Evolutionary conservation across 2,888 invertebrate species (phyloP).

Genomic region (Caradrina clavipalpis): DNA sequence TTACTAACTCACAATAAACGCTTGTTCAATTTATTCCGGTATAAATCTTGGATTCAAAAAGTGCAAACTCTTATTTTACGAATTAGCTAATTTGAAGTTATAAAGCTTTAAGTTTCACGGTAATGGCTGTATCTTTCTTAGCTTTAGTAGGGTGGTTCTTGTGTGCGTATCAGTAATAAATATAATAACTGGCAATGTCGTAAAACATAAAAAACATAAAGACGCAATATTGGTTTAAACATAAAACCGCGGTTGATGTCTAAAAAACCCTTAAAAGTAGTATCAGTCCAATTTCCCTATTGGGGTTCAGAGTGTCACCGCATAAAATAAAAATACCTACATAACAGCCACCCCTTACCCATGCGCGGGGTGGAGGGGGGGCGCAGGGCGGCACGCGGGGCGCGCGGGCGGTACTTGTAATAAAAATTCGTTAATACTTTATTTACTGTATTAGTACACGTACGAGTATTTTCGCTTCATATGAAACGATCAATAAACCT

Average conservation of each 20-base stretch:
- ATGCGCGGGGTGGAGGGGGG: conserved; percentile 23
- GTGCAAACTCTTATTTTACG: conserved; percentile 18
- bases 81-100: conserved; percentile 17
- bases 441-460: conserved; percentile 78
- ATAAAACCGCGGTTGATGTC: conserved; percentile 86
- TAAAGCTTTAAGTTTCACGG: not conserved
- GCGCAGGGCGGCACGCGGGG: conserved; percentile 29
- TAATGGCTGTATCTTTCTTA: conserved; percentile 19
- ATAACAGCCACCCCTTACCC: conserved; percentile 80
- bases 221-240: conserved; percentile 84
- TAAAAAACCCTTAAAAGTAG: conserved; percentile 89
- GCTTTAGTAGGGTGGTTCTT: conserved; percentile 2
- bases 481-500: conserved; percentile 56
- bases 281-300: conserved; percentile 90
- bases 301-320: conserved; percentile 86
- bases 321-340: conserved; percentile 89
- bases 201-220: conserved; percentile 82
- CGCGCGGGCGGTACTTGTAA: conserved; percentile 72
- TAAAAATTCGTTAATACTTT: conserved; percentile 87
- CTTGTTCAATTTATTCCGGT: conserved; percentile 51
- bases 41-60: conserved; percentile 34
- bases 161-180: conserved; percentile 54
- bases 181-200: conserved; percentile 76
- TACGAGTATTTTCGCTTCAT: conserved; percentile 61
- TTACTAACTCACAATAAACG: conserved; percentile 47